Evolutionary conservation across 2,113 vertebrate species (phyloP), one percentile per base, ranked within the genome.

Genomic region (Podilymbus podiceps): DNA sequence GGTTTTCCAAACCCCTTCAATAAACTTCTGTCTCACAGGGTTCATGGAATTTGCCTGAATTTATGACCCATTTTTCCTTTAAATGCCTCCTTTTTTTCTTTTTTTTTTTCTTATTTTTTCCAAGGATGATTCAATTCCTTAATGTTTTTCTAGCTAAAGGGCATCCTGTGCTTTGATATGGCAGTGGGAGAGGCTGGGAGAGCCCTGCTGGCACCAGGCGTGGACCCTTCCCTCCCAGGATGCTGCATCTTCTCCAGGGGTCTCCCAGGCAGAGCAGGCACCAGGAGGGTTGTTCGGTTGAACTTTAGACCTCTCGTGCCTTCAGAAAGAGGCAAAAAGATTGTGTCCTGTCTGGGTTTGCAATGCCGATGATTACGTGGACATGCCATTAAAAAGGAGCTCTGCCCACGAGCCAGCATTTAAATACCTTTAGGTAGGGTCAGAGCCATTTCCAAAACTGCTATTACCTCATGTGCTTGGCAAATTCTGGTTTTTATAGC

Each of bases 81-180:
- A 92, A 95, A 95, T 73, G n/a, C 58, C 20, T 82, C 49, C 30
- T 72, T 28, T n/a, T 27, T 89, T 84, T 94, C 55, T 47, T 92
- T 58, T 88, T 94, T 85, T 68, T 40, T n/a, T n/a, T n/a, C n/a
- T n/a, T n/a, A n/a, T n/a, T n/a, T n/a, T n/a, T 44, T 4, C 94
- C 77, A 82, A 85, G 77, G 84, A 91, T 95, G 89, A 95, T 76
- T 95, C 95, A 90, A 30, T 85, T 88, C 85, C 71, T 85, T 75
- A 79, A 89, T 96, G 91, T 95, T 97, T 97, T 95, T 72, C 80
- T 96, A 85, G 92, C 97, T 96, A 88, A 95, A 94, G 92, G 96
- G 90, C 97, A 97, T 96, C 96, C 93, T 97, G 90, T 95, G 56
- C 93, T 95, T 93, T 91, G 86, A 66, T 87, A 62, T 2, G 9